These are phyloP conservation scores for Otolemur crassicaudatus DNA, from an alignment of 2,797 vertebrate genomes.

Conservation along the genomic window DNA sequence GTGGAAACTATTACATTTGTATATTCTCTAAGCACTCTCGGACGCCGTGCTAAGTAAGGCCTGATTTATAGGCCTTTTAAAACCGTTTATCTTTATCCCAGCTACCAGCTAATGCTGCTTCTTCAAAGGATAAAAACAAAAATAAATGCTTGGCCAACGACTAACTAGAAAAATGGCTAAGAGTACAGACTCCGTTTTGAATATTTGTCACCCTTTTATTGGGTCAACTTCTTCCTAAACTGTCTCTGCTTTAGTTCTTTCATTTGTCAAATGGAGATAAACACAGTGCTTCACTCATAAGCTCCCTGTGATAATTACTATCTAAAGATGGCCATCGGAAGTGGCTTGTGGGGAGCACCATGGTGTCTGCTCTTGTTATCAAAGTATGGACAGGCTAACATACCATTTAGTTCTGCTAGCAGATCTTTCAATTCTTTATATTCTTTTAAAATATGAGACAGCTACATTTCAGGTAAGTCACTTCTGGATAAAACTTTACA, in stretches of 20 bases:
- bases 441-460: conserved; percentile 37
- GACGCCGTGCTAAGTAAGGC: no score
- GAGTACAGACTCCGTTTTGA: neutral
- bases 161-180: neutral
- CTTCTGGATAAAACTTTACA: neutral
- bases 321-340: neutral
- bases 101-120: neutral
- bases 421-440: neutral
- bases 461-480: neutral
- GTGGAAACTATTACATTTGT: neutral
- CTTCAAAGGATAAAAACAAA: neutral
- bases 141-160: neutral
- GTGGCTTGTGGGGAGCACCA: neutral
- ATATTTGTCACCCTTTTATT: neutral
- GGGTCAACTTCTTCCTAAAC: neutral
- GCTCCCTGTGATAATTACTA: neutral
- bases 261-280: neutral
- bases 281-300: neutral
- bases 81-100: neutral
- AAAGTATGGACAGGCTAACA: neutral
- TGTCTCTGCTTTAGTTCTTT: neutral
- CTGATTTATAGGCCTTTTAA: neutral
- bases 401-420: neutral
- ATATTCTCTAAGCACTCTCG: neutral
- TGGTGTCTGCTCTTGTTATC: neutral